These are phyloP conservation scores for Sapayoa aenigma DNA, from an alignment of 2,113 vertebrate species.

Conservation along the genomic window DNA sequence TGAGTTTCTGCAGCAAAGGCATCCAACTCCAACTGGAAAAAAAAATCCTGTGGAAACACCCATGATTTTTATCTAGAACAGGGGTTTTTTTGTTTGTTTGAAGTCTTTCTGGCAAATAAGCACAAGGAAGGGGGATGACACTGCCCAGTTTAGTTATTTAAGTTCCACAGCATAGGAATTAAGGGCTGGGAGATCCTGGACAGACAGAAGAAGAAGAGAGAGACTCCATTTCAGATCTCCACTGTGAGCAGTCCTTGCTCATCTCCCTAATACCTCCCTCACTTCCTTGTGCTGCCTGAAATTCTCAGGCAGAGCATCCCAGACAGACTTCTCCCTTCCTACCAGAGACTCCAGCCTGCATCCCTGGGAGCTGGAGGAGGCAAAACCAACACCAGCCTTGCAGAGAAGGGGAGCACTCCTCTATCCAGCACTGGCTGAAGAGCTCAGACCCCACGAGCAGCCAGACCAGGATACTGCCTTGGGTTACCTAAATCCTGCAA, in stretches of 20 bases:
- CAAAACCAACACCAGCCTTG: background rate
- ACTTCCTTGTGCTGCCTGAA: background rate
- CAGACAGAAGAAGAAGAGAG: accelerated
- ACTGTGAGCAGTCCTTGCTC: background rate
- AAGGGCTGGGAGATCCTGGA: background rate
- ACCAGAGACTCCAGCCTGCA: background rate
- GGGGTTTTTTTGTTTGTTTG: background rate
- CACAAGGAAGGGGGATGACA: background rate
- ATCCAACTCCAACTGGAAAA: background rate
- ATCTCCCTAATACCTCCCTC: background rate
- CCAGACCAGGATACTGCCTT: background rate
- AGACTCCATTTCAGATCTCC: background rate
- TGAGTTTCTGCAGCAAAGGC: background rate
- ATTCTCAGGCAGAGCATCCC: background rate
- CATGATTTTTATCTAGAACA: background rate
- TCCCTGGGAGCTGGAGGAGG: background rate
- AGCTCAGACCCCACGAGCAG: background rate
- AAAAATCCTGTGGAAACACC: background rate
- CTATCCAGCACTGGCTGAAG: background rate
- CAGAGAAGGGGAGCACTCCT: background rate
- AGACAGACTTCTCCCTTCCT: background rate
- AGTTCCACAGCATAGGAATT: background rate
- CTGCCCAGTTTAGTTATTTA: background rate
- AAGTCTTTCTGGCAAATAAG: background rate
- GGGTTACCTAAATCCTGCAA: no score